A percentile compares a stretch with the other conserved stretches of the same genome.
phyloP scores from a whole-genome alignment of 1,140 invertebrate species.

The Papilio xuthus region DNA sequence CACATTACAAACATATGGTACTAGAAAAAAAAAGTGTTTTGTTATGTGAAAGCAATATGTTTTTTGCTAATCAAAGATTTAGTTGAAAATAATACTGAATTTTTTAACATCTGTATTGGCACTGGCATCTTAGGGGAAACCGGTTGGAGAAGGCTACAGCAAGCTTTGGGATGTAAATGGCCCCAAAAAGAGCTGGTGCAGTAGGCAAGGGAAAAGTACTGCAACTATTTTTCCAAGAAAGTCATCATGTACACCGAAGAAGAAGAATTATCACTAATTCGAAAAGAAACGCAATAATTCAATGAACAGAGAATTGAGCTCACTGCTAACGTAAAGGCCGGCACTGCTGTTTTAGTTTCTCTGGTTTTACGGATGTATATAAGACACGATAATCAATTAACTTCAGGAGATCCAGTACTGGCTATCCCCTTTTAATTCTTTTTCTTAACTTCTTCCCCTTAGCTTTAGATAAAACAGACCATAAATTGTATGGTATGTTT shows the following conservation, averaged over 20 bases:
- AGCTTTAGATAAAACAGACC: not conserved
- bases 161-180: no score
- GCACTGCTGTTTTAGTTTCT: not conserved
- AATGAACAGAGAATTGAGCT: not conserved
- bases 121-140: no score
- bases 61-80: conserved; percentile 39
- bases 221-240: no score
- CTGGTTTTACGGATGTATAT: not conserved
- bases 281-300: not conserved
- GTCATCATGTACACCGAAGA: no score
- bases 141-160: no score
- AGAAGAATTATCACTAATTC: no score
- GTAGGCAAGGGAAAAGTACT: no score
- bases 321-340: not conserved
- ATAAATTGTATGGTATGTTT: not conserved
- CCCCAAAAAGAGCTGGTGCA: no score
- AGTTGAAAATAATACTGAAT: not conserved
- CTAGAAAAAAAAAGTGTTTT: conserved; percentile 57
- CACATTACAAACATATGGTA: conserved; percentile 68
- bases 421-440: not conserved
- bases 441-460: not conserved
- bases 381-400: not conserved
- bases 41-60: conserved; percentile 48
- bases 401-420: not conserved
- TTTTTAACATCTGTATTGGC: not conserved